phyloP scores from a whole-genome alignment of 2,113 vertebrate species.

The Piaya cayana region DNA sequence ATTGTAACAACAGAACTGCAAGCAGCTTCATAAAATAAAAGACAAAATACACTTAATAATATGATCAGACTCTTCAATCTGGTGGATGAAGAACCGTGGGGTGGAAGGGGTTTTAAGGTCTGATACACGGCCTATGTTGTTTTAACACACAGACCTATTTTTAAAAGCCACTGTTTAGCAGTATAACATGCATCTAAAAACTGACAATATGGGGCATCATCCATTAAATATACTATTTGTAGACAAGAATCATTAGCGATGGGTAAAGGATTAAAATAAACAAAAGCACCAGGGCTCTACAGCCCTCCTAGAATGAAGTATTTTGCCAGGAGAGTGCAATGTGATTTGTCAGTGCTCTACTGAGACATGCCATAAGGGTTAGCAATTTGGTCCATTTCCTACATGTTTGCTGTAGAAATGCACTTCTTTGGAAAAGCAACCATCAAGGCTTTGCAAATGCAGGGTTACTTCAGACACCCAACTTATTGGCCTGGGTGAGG shows the following conservation, averaged over 20 bases:
- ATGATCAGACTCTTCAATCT: constrained; percentile 76
- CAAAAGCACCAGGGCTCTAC: constrained; percentile 67
- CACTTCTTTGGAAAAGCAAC: constrained; percentile 68
- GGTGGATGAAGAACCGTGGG: constrained; percentile 23
- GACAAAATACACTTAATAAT: constrained; percentile 29
- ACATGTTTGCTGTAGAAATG: background rate
- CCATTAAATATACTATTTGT: constrained; percentile 65
- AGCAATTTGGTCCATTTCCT: constrained; percentile 27
- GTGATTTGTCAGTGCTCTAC: constrained; percentile 35
- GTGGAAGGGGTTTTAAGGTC: constrained; percentile 30
- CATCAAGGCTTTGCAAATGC: background rate
- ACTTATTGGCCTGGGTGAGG: constrained; percentile 94
- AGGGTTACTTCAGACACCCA: constrained; percentile 80
- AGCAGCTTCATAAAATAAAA: constrained; percentile 52
- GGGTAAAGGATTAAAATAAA: constrained; percentile 59
- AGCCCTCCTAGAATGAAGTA: constrained; percentile 33
- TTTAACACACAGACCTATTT: constrained; percentile 22
- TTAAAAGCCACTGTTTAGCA: constrained; percentile 69
- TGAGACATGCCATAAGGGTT: constrained; percentile 34
- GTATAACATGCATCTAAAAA: constrained; percentile 69
- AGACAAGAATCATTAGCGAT: constrained; percentile 49
- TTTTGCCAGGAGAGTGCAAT: constrained; percentile 40
- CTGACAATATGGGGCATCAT: constrained; percentile 37
- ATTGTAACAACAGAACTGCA: background rate
- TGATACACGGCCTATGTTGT: constrained; percentile 27